phyloP scores from a whole-genome alignment of 2,888 invertebrate genomes.

The Ormyrus rosae region DNA sequence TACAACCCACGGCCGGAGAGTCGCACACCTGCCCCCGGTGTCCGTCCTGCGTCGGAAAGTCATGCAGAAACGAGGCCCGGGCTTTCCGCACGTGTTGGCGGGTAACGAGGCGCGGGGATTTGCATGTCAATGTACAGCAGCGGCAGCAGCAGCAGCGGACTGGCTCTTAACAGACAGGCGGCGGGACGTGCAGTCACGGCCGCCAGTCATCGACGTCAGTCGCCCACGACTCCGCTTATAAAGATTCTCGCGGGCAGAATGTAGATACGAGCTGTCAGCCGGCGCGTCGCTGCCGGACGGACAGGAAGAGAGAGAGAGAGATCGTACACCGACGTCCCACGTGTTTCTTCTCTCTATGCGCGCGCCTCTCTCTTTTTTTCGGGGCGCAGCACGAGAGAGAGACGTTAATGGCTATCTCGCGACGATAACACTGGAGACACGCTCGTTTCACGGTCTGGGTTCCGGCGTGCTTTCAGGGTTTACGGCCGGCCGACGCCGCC shows the following conservation, averaged over 20 bases:
- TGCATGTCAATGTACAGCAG: slow-evolving; percentile 32
- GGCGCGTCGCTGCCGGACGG: slow-evolving; percentile 63
- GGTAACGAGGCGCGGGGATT: slow-evolving; percentile 46
- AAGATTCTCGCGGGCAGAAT: slow-evolving; percentile 67
- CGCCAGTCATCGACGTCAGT: slow-evolving; percentile 69
- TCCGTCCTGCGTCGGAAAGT: background rate
- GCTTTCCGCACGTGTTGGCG: slow-evolving; percentile 34
- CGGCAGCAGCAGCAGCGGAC: background rate
- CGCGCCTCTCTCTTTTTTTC: slow-evolving; percentile 8
- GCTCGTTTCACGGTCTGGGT: slow-evolving; percentile 17
- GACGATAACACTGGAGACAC: slow-evolving; percentile 42
- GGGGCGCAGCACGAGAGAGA: slow-evolving; percentile 9
- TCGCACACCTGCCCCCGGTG: no score
- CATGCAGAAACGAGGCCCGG: background rate
- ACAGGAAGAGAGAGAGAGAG: slow-evolving; percentile 58
- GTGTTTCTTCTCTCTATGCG: background rate
- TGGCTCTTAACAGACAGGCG: slow-evolving; percentile 46
- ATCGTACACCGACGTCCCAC: background rate
- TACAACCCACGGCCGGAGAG: no score
- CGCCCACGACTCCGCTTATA: slow-evolving; percentile 67
- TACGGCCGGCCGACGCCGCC: background rate
- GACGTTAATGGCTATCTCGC: slow-evolving; percentile 49
- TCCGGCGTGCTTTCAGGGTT: slow-evolving; percentile 1
- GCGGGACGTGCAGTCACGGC: slow-evolving; percentile 61
- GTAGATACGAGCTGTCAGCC: slow-evolving; percentile 69